Evolutionary conservation across 2,113 vertebrate genomes (phyloP), one percentile per base, ranked within the genome.

Genomic region (Chelonoidis abingdonii): DNA sequence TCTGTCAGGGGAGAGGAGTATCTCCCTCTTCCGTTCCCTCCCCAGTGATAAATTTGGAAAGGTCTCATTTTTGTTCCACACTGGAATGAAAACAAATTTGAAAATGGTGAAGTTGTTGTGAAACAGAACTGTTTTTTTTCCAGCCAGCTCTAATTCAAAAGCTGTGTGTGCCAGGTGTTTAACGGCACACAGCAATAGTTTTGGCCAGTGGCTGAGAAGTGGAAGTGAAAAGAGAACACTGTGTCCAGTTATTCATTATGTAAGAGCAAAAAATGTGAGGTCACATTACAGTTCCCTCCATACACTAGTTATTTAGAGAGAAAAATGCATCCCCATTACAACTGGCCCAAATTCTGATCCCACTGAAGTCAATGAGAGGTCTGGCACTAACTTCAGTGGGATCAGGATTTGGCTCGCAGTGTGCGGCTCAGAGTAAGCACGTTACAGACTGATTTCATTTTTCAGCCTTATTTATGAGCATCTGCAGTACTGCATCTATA

Each of bases 101-200:
- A 72, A 38, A 38, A 72, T 9, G 1, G 19, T 72, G 65, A 72
- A 72, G 35, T 22, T 72, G 65, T 72, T 38, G 17, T 38, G 65
- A 38, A 72, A 72, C 19, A 38, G 17, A 72, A 72, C 9, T 38
- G 65, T 22, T 10, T 19, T 22, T 22, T n/a, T 72, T 38, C 19
- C 19, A 72, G 65, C n/a, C n/a, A 72, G 9, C 17, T 17, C 35
- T 72, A 72, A 8, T 72, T 72, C 35, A 38, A 19, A 72, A 72
- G n/a, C 65, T 78, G 88, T 31, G 3, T 7, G 4, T 89, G 91
- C 94, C 90, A 95, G 94, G 87, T 95, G 85, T 79, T 95, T 50
- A 94, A 79, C 81, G 93, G 90, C 94, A 84, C 53, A 49, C 31
- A 91, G 65, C 14, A 81, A 87, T 84, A 93, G 87, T 88, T 92